phyloP scores from a whole-genome alignment of 2,888 invertebrate genomes.

The Amiota minor region DNA sequence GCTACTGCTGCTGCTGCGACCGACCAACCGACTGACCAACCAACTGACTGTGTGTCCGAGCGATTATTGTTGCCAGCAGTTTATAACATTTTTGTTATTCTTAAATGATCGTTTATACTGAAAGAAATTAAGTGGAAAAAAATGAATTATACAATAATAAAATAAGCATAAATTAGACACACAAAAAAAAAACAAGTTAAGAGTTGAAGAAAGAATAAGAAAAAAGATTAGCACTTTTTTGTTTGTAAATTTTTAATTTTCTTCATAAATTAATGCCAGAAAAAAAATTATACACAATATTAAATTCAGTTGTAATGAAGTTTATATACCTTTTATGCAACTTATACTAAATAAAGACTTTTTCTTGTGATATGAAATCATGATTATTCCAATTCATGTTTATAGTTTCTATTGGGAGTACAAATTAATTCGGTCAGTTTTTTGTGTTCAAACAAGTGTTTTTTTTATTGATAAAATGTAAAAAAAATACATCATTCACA shows the following conservation, averaged over 20 bases:
- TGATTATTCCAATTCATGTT: too few species aligned
- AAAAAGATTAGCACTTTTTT: neutral
- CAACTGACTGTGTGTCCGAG: neutral
- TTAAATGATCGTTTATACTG: slow-evolving; percentile 52
- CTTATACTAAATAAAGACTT: too few species aligned
- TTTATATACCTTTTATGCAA: too few species aligned
- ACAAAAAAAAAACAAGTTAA: slow-evolving; percentile 32
- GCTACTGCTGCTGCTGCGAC: neutral
- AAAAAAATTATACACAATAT: slow-evolving; percentile 36
- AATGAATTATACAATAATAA: slow-evolving; percentile 17
- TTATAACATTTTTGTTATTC: slow-evolving; percentile 17
- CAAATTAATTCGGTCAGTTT: too few species aligned
- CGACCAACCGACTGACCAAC: neutral
- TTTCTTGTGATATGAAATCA: too few species aligned
- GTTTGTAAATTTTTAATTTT: slow-evolving; percentile 7
- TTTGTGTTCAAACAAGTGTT: too few species aligned
- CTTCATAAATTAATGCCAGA: slow-evolving; percentile 50
- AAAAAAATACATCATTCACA: too few species aligned
- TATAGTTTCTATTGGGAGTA: too few species aligned
- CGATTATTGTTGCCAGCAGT: neutral
- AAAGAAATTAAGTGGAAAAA: slow-evolving; percentile 43
- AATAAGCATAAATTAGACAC: slow-evolving; percentile 36
- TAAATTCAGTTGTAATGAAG: too few species aligned
- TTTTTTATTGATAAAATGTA: too few species aligned
- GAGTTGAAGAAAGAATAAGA: too few species aligned